Evolutionary conservation across 2,797 vertebrate genomes (phyloP).

Genomic region (Typhlichthys subterraneus): DNA sequence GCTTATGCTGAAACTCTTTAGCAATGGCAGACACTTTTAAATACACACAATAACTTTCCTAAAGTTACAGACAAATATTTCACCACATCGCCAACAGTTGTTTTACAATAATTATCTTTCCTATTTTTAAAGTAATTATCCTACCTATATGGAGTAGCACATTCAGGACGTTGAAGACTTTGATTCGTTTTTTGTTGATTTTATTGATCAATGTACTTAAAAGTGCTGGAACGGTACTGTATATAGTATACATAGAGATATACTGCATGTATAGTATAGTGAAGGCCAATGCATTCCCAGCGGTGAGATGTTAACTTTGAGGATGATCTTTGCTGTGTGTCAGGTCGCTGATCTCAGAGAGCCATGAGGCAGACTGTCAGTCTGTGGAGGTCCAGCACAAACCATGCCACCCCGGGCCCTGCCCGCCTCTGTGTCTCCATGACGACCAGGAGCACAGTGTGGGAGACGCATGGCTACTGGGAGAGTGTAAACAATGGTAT

Average conservation of each 20-base stretch:
- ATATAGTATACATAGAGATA: too few relatives aligned
- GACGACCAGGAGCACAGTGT: slow-evolving; percentile 65
- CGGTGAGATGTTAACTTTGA: neutral
- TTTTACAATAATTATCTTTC: too few relatives aligned
- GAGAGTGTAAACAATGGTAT: slow-evolving; percentile 87
- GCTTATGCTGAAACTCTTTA: too few relatives aligned
- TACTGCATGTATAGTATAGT: neutral
- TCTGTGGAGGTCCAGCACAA: slow-evolving; percentile 84
- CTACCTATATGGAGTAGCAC: too few relatives aligned
- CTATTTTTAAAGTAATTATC: too few relatives aligned
- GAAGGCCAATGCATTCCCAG: neutral
- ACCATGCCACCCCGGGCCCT: slow-evolving; percentile 75
- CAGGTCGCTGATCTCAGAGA: slow-evolving; percentile 81
- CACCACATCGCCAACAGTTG: too few relatives aligned
- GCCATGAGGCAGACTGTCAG: slow-evolving; percentile 69
- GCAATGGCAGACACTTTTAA: neutral
- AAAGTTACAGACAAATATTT: too few relatives aligned
- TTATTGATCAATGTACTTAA: too few relatives aligned
- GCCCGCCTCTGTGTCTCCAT: slow-evolving; percentile 83
- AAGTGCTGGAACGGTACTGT: too few relatives aligned
- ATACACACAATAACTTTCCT: too few relatives aligned
- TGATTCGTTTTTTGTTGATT: too few relatives aligned
- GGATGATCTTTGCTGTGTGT: neutral
- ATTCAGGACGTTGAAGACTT: too few relatives aligned
- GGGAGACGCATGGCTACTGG: slow-evolving; percentile 85